These are phyloP conservation scores for Rhagologus leucostigma DNA, from an alignment of 2,113 vertebrate species.

Conservation along the genomic window DNA sequence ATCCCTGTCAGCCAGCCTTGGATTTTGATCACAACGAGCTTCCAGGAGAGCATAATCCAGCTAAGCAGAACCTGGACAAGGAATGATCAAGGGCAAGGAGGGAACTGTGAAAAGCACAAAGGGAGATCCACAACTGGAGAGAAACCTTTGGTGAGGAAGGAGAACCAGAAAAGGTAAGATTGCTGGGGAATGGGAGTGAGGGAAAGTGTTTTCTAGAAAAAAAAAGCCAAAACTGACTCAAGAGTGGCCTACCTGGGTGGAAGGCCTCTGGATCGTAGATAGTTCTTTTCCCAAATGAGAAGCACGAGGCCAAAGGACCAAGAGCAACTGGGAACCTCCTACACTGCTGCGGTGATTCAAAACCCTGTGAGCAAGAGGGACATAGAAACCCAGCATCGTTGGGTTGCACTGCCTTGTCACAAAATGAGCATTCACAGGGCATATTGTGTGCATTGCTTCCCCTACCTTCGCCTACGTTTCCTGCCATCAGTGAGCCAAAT, in stretches of 20 bases:
- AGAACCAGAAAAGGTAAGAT: slow-evolving; percentile 53
- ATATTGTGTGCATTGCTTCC: neutral
- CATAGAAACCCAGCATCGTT: slow-evolving; percentile 71
- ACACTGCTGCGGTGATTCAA: slow-evolving; percentile 67
- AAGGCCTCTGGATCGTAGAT: slow-evolving; percentile 66
- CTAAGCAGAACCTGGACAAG: slow-evolving; percentile 4
- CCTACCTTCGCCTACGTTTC: neutral
- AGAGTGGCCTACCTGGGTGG: slow-evolving; percentile 65
- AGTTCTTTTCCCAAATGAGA: slow-evolving; percentile 68
- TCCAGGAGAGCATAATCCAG: neutral
- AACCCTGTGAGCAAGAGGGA: slow-evolving; percentile 69
- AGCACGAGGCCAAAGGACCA: slow-evolving; percentile 68
- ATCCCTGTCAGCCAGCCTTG: neutral
- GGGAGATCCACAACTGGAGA: slow-evolving; percentile 25
- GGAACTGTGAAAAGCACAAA: neutral
- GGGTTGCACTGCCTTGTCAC: slow-evolving; percentile 61
- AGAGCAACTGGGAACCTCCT: slow-evolving; percentile 66
- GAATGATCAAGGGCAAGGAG: slow-evolving; percentile 17
- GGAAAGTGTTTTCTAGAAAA: slow-evolving; percentile 35
- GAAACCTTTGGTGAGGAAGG: slow-evolving; percentile 48
- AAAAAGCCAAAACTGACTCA: slow-evolving; percentile 64
- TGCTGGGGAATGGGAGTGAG: slow-evolving; percentile 15
- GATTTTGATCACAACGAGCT: neutral
- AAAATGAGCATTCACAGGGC: slow-evolving; percentile 39
- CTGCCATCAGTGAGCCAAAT: neutral